Evolutionary conservation across 37 sponge, comb jelly and placozoan species (phyloP).

Genomic region (Halisarca cf. caerulea): DNA sequence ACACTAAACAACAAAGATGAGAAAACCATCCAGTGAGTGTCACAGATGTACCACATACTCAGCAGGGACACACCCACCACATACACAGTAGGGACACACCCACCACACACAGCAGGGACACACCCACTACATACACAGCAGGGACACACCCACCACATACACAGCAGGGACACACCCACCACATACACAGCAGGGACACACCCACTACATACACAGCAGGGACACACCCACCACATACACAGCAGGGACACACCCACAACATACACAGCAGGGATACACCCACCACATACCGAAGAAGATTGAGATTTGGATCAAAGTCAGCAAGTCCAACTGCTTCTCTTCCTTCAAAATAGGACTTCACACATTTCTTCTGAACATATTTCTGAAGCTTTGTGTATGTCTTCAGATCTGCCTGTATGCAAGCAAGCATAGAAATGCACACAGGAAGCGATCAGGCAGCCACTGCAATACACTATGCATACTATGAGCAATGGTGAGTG

Average conservation of each 20-base stretch:
- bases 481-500: too few relatives aligned
- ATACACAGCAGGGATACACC: too few relatives aligned
- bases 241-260: too few relatives aligned
- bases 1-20: neutral
- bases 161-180: too few relatives aligned
- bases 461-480: too few relatives aligned
- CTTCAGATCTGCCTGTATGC: conserved; percentile 11
- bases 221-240: too few relatives aligned
- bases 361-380: conserved; percentile 14
- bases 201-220: too few relatives aligned
- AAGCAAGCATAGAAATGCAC: neutral
- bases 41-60: neutral
- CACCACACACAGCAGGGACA: neutral
- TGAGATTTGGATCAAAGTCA: conserved; percentile 11
- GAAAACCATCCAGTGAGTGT: neutral
- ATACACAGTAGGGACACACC: too few relatives aligned
- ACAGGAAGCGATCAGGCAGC: neutral
- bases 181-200: too few relatives aligned
- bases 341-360: neutral
- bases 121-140: too few relatives aligned
- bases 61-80: neutral
- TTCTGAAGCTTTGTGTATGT: conserved; percentile 13
- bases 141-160: too few relatives aligned
- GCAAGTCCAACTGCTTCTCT: neutral
- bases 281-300: conserved; percentile 6